A percentile compares a stretch with the other conserved stretches of the same genome.
Evolutionary conservation across 64 coral and sea anemone species (phyloP).

Genomic region (Actinia tenebrosa): DNA sequence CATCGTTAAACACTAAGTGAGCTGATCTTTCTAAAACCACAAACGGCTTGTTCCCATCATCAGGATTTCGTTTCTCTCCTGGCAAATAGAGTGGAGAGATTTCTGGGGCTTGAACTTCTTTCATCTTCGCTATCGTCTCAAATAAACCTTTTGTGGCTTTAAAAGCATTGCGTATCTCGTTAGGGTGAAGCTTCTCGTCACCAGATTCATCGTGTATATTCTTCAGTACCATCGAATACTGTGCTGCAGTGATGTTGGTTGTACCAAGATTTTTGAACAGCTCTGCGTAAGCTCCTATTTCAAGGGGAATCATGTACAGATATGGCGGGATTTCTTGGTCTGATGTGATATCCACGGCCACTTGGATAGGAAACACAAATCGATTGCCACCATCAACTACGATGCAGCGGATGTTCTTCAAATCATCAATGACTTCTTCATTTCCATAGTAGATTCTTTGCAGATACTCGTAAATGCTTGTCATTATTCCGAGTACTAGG

Average conservation of each 20-base stretch:
- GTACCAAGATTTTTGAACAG: conserved; percentile 48
- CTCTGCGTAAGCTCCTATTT: conserved; percentile 21
- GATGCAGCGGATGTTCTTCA: conserved; percentile 12
- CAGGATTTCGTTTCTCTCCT: neutral
- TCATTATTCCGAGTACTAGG: conserved; percentile 19
- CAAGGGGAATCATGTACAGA: conserved; percentile 46
- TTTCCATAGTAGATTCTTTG: neutral
- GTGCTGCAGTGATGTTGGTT: neutral
- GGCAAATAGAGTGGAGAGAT: neutral
- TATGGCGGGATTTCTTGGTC: conserved; percentile 44
- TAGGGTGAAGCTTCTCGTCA: neutral
- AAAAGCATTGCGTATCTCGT: neutral
- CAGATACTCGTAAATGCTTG: conserved; percentile 27
- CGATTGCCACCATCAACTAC: conserved; percentile 23
- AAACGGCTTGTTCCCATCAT: neutral
- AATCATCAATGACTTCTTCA: neutral
- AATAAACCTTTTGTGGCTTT: conserved; percentile 44
- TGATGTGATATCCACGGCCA: conserved; percentile 22
- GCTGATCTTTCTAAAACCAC: neutral
- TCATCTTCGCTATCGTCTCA: neutral
- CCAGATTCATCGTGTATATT: conserved; percentile 22
- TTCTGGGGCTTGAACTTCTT: neutral
- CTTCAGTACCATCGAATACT: conserved; percentile 46
- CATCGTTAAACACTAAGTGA: neutral
- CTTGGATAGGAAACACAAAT: conserved; percentile 31